Evolutionary conservation across 2,113 vertebrate species (phyloP), one percentile per base, ranked within the genome.

Genomic region (Nycticorax nycticorax): DNA sequence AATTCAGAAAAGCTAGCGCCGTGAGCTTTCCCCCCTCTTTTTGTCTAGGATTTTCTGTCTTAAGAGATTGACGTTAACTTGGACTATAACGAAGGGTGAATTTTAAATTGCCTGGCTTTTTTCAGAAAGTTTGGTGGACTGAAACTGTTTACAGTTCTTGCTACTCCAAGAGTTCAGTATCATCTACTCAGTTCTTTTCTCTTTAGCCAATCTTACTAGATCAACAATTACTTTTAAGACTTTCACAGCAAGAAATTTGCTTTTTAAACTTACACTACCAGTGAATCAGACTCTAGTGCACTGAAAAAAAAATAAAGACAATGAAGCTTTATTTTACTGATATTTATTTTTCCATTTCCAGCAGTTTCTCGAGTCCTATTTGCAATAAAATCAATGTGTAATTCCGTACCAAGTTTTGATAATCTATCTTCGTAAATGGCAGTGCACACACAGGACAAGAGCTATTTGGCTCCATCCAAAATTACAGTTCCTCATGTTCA

Each of bases 81-180:
- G 24, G 26, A 78, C 47, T 57, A 14, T 17, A 88, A 57, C 3
- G 14, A 62, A 90, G 85, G 39, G 21, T n/a, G 11, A 47, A 63
- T 95, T 78, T 85, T 71, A 43, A 41, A 50, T 80, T 23, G 75
- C 32, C 26, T 20, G 3, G 1, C 75, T 81, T 69, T 84, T 67
- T 66, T 32, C 47, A 28, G 28, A 27, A 35, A 59, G 28, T 45
- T 85, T 68, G 22, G 23, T 85, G 30, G 14, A 67, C 32, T 53
- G 67, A 92, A 92, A 75, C 27, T 43, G 19, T 68, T 93, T 83
- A 73, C 24, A 91, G n/a, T 14, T 80, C 28, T 56, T 63, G 18
- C 45, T 76, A 66, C 28, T 69, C n/a, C 27, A 66, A 32, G 32
- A 66, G 19, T 50, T 8, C 10, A 8, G 12, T 14, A 73, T 22